Base-by-base conservation (phyloP, 2,797 vertebrate species). In the Platalea minor region DNA sequence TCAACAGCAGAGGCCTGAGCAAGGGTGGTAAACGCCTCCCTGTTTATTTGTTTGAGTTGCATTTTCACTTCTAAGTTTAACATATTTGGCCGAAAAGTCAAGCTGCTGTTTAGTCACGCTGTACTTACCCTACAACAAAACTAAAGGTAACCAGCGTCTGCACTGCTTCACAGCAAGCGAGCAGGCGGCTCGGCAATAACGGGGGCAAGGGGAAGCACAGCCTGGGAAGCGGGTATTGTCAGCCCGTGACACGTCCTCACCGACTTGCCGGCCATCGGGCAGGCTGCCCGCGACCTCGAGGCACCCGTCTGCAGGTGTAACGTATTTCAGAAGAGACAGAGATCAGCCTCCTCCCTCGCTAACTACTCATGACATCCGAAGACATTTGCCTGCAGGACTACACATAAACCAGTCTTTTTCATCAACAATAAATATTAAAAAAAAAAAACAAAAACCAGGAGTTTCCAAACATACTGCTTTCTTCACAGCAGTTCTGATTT, bases 11-110 rank as follows among this genome's bases (percentile, higher is more conserved):
- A 46, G 51, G 19, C 16, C 73, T 21, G 35, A 70, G 45, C 28
- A 24, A n/a, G 28, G 65, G 19, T n/a, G 51, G 43, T 1, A 33
- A 57, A 51, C 13, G 5, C 33, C 7, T 26, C 14, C 8, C 29
- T 6, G 24, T 25, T 20, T 4, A 50, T 24, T 23, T 11, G 19
- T 46, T 29, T 19, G 28, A 53, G 39, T 2, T 60, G 65, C 67
- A 5, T 17, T 33, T 56, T 23, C 9, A 33, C 35, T 56, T 69
- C 53, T 5, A 19, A 25, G 35, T 41, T 65, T 28, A 51, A 53
- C 2, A 1, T 20, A n/a, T 29, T 41, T 48, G 4, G 9, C 50
- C 1, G 0, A 31, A 19, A 50, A 50, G 33, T 20, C 45, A 45
- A 17, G 43, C 8, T 37, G 31, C 4, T 56, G 41, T 73, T 43